Conservation (phyloP, 2,113 vertebrate species). For the Tinamus guttatus region DNA sequence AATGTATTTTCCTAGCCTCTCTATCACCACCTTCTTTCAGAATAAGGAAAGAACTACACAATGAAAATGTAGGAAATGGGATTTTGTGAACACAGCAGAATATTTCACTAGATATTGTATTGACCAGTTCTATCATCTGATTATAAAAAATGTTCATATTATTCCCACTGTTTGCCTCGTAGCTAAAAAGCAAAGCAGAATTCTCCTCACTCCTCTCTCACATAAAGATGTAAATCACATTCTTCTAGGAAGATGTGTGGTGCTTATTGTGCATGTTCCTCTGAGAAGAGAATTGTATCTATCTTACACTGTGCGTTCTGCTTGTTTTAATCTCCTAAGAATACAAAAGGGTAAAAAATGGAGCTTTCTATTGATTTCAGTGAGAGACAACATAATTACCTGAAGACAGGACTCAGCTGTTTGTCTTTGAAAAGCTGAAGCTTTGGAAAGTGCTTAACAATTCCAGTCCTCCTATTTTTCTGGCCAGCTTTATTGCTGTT, state of each 20-base stretch:
- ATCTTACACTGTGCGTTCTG: not conserved
- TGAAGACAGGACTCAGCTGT: not conserved
- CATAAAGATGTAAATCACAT: not conserved
- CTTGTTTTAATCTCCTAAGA: not conserved
- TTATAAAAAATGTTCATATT: not conserved
- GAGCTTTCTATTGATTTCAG: conserved; percentile 29
- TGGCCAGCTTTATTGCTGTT: not conserved
- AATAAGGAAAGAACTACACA: not conserved
- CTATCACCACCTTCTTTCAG: not conserved
- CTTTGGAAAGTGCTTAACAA: conserved; percentile 44
- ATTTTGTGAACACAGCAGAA: not conserved
- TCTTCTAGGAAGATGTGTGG: not conserved
- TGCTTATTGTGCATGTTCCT: not conserved
- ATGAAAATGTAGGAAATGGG: not conserved
- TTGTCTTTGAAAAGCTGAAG: conserved; percentile 21
- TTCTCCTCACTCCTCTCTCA: not conserved
- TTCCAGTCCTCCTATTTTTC: conserved; percentile 25
- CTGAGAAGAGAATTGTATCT: not conserved
- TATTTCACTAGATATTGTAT: not conserved
- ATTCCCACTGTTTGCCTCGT: not conserved
- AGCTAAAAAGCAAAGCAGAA: not conserved
- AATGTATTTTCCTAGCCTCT: not conserved
- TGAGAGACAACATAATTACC: not conserved
- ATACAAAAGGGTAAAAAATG: not conserved
- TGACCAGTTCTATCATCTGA: not conserved